phyloP scores from a whole-genome alignment of 2,888 invertebrate genomes.

The Epistrophella euchroma region DNA sequence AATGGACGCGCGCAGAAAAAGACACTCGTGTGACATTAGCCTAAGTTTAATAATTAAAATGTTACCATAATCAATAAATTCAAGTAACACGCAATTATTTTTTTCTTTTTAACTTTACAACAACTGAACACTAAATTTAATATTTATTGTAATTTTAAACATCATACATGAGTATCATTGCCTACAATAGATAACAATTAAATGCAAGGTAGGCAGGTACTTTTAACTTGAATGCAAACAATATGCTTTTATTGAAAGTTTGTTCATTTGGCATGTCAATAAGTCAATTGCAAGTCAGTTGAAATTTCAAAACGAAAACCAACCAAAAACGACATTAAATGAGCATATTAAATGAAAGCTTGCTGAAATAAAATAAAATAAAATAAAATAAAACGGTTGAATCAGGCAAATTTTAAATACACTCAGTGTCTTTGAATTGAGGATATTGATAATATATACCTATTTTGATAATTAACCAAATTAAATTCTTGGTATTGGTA shows the following conservation, averaged over 20 bases:
- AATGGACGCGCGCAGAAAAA: too few relatives aligned
- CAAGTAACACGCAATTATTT: neutral
- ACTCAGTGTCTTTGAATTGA: neutral
- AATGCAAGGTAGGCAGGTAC: neutral
- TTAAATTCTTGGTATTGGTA: too few relatives aligned
- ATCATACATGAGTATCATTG: neutral
- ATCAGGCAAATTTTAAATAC: neutral
- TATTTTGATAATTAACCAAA: too few relatives aligned
- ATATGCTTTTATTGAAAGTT: slow-evolving; percentile 31
- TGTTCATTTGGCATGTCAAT: slow-evolving; percentile 34
- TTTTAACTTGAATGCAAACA: neutral
- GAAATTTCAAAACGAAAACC: slow-evolving; percentile 10
- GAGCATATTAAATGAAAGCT: slow-evolving; percentile 1
- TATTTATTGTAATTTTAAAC: neutral
- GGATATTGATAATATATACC: too few relatives aligned
- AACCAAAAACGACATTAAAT: slow-evolving; percentile 17
- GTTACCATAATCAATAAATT: neutral
- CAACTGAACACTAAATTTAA: neutral
- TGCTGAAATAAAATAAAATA: neutral
- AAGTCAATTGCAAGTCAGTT: slow-evolving; percentile 37
- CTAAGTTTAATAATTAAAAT: too few relatives aligned
- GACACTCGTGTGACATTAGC: too few relatives aligned
- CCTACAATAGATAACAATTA: neutral
- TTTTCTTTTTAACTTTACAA: neutral
- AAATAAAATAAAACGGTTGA: neutral